Conservation (phyloP, 2,888 invertebrate species). For the Lithophane ornitopus region DNA sequence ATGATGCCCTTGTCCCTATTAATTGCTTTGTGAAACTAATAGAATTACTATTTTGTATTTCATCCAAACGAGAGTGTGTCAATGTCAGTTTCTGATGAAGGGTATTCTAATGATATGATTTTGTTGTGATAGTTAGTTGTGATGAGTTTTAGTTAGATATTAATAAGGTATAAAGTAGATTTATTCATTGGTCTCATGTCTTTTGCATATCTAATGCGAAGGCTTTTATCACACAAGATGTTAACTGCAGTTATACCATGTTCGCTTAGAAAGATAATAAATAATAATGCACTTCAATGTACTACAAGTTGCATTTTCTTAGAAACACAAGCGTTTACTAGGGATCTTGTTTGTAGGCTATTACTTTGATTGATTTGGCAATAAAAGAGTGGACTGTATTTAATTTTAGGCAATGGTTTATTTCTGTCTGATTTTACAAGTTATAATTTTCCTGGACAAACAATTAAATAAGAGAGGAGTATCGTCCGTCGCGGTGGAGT, state of each 20-base stretch:
- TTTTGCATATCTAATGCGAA: not conserved
- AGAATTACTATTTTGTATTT: constrained; percentile 23
- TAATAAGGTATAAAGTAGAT: not conserved
- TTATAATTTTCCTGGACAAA: too few species aligned
- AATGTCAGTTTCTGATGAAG: constrained; percentile 52
- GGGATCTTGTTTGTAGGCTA: not conserved
- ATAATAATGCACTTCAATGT: not conserved
- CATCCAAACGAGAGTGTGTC: constrained; percentile 39
- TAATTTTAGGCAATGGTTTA: too few species aligned
- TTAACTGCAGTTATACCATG: not conserved
- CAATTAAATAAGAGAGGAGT: too few species aligned
- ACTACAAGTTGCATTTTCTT: too few species aligned
- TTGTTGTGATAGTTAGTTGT: not conserved
- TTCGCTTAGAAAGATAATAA: not conserved
- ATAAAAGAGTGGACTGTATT: too few species aligned
- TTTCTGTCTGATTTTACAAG: too few species aligned
- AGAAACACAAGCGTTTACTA: not conserved
- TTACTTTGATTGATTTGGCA: too few species aligned
- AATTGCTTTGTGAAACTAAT: constrained; percentile 39
- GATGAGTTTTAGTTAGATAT: too few species aligned
- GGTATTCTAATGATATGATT: constrained; percentile 25
- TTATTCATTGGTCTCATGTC: constrained; percentile 2
- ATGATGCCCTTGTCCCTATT: constrained; percentile 51
- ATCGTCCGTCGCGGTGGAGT: too few species aligned
- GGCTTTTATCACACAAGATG: not conserved